Evolutionary conservation across 2,797 vertebrate species (phyloP), one percentile per base, ranked within the genome.

Genomic region (Lithobates pipiens): DNA sequence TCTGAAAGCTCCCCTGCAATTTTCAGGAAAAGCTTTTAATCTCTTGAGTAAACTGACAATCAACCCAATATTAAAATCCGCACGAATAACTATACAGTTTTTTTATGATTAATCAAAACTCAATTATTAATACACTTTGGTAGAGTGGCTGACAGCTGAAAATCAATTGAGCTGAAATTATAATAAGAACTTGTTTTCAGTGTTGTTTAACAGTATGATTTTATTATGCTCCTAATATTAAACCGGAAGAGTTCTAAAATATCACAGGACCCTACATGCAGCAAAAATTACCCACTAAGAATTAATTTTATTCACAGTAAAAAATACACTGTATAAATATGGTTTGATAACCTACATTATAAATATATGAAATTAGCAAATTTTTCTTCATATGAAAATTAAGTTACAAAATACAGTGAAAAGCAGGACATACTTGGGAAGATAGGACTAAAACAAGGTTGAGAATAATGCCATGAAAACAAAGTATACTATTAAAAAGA

Each of bases 131-230:
- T 68, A 16, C 10, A 46, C 36, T 69, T 42, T 69, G 44, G 42
- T 68, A 29, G 15, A 68, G 36, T 44, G 13, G 9, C 63, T 44
- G 63, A 46, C 39, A 79, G 39, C n/a, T 69, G n/a, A 79, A 79
- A 79, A 69, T 69, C 77, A 50, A 61, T 63, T 63, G 69, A 39
- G 29, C 44, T 65, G 34, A 65, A 82, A 39, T 73, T 21, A 82
- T 39, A 29, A 63, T 63, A 73, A 36, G 34, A 73, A 63, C 23
- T 72, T 27, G n/a, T 54, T 82, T 81, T 73, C 70, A 73, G 70
- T 73, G 70, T 50, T 63, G 61, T 57, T 57, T 42, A 72, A 50
- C 13, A 21, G 13, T 79, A 46, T 79, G 42, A 79, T 79, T 79
- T 79, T 46, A 79, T 77, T 42, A 67, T 67, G 36, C 34, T 18